Evolutionary conservation across 2,797 vertebrate genomes (phyloP), one percentile per base, ranked within the genome.

Genomic region (Cottoperca gobio): DNA sequence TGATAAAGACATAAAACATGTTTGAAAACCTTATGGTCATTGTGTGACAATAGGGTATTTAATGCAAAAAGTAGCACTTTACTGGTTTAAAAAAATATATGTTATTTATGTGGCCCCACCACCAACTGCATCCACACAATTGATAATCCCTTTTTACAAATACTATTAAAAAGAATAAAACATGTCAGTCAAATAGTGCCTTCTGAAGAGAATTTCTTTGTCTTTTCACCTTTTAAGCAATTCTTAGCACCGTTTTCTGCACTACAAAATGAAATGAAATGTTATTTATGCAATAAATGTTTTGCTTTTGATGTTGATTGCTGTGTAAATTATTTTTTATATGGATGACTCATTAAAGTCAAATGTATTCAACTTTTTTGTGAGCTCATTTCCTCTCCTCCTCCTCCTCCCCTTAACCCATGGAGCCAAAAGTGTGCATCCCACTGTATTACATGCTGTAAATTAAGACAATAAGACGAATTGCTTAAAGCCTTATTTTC

Each of bases 341-440:
- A 57, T 45, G 26, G 12, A 12, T 57, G 10, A 19, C 6, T 45
- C 2, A n/a, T 33, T 35, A 65, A 23, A 66, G 24, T 57, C 1
- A 24, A 48, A 54, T 70, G 3, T 33, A 76, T 52, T 84, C 78
- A 87, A 85, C 6, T 10, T 12, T 3, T 13, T 61, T 64, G 19
- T 40, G 19, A 1, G 13, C 6, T 71, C 5, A 39, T 42, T 53
- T 13, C 6, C 54, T 12, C 2, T 3, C 7, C 33, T 33, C 14
- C 4, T 55, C 2, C n/a, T n/a, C n/a, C n/a, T n/a, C 2, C 39
- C 8, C 3, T 1, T n/a, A 21, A 23, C 3, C 21, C 13, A 39
- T n/a, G 5, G 12, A 37, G 28, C 33, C 39, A 7, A 37, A 40
- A 40, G 2, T 40, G 19, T 21, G 0, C 13, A 55, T 54, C 31